Evolutionary conservation across 1,140 invertebrate genomes (phyloP).

Genomic region (Caenorhabditis inopinata): DNA sequence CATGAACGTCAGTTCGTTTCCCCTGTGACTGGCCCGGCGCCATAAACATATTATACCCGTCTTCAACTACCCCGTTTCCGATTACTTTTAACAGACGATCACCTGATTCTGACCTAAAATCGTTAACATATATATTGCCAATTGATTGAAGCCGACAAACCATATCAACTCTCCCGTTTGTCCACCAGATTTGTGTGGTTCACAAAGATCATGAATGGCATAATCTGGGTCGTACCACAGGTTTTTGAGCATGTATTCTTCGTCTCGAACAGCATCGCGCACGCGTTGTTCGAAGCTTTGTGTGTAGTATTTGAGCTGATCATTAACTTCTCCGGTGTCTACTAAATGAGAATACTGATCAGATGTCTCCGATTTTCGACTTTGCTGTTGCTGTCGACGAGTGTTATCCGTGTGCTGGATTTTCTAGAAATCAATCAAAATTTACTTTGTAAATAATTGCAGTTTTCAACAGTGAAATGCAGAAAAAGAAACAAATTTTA

Average conservation of each 20-base stretch:
- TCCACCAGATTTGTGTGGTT: conserved; percentile 32
- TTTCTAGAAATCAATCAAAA: no score
- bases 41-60: conserved; percentile 65
- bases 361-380: neutral
- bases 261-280: conserved; percentile 28
- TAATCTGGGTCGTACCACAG: conserved; percentile 41
- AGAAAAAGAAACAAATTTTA: neutral
- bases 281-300: conserved; percentile 12
- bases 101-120: conserved; percentile 62
- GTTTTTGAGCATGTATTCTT: conserved; percentile 33
- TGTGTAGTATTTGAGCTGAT: conserved; percentile 25
- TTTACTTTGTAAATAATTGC: no score
- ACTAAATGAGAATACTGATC: conserved; percentile 1
- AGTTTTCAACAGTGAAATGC: neutral
- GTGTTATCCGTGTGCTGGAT: conserved; percentile 1
- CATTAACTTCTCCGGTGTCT: conserved; percentile 17
- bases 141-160: neutral
- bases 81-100: conserved; percentile 58
- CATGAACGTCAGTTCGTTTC: conserved; percentile 58
- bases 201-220: conserved; percentile 42
- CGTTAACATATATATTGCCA: neutral
- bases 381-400: neutral
- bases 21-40: conserved; percentile 59
- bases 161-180: conserved; percentile 36
- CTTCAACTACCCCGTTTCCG: conserved; percentile 58